phyloP scores from a whole-genome alignment of 2,888 invertebrate genomes.

The Brachynemurus nebulosus region DNA sequence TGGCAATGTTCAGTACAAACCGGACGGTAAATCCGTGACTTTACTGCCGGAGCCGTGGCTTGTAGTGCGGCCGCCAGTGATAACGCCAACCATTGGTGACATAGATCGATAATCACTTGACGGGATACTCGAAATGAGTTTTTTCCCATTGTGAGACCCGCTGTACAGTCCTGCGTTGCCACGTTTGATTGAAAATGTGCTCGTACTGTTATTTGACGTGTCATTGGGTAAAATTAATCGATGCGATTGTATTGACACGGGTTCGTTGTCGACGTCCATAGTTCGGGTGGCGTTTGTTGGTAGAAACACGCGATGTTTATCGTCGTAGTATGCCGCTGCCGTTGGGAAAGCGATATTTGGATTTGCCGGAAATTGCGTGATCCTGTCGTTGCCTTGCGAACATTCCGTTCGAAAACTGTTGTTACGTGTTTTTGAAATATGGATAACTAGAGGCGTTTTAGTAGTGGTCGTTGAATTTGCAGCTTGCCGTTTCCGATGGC shows the following conservation, averaged over 20 bases:
- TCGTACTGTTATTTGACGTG: slow-evolving; percentile 30
- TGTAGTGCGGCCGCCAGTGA: slow-evolving; percentile 27
- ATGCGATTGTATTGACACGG: slow-evolving; percentile 25
- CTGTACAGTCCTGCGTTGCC: slow-evolving; percentile 54
- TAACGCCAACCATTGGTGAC: slow-evolving; percentile 30
- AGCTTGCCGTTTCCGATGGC: not conserved
- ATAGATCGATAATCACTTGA: slow-evolving; percentile 35
- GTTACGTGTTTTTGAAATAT: slow-evolving; percentile 1
- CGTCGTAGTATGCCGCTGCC: slow-evolving; percentile 18
- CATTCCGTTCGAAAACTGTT: not conserved
- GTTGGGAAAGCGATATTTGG: not conserved
- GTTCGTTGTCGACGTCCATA: slow-evolving; percentile 21
- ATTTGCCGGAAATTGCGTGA: not conserved
- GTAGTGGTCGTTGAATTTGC: not conserved
- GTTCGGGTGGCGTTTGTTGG: slow-evolving; percentile 22
- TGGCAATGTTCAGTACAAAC: slow-evolving; percentile 48
- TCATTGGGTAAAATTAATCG: slow-evolving; percentile 31
- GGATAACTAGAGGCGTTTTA: not conserved
- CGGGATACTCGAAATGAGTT: slow-evolving; percentile 23
- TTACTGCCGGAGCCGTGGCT: slow-evolving; percentile 36
- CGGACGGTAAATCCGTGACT: slow-evolving; percentile 59
- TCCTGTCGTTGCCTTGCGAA: not conserved
- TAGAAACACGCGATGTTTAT: slow-evolving; percentile 30
- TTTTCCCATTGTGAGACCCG: slow-evolving; percentile 36
- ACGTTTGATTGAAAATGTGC: slow-evolving; percentile 42